A percentile compares a stretch with the other conserved stretches of the same genome.
Conservation (phyloP, 2,113 vertebrate genomes). For the Siniperca knerii region DNA sequence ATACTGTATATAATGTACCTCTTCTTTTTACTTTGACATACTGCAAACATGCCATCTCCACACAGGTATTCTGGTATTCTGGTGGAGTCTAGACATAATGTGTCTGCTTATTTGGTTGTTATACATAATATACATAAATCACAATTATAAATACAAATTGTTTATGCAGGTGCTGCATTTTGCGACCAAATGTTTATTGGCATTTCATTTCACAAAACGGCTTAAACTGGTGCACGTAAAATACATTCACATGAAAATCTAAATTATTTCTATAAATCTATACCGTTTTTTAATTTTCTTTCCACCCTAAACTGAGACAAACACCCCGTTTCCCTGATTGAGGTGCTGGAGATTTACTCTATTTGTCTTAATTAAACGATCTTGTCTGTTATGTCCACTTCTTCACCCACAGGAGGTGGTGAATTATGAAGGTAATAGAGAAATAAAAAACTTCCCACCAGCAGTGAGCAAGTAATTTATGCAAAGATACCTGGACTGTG, state of each 20-base stretch:
- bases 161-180: constrained; percentile 10
- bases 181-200: background rate
- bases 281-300: background rate
- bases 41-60: background rate
- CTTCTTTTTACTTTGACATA: background rate
- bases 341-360: background rate
- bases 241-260: background rate
- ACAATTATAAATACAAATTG: constrained; percentile 17
- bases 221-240: background rate
- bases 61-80: background rate
- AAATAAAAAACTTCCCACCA: background rate
- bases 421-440: background rate
- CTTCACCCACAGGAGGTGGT: background rate
- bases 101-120: background rate
- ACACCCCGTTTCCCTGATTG: background rate
- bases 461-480: background rate
- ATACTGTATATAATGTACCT: background rate
- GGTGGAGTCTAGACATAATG: background rate
- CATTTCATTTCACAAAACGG: background rate
- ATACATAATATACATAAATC: background rate
- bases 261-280: background rate
- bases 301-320: background rate
- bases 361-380: background rate
- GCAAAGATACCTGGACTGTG: background rate
- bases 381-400: background rate